Conservation (phyloP, 2,888 invertebrate species). For the Scaptomyza polygonia region DNA sequence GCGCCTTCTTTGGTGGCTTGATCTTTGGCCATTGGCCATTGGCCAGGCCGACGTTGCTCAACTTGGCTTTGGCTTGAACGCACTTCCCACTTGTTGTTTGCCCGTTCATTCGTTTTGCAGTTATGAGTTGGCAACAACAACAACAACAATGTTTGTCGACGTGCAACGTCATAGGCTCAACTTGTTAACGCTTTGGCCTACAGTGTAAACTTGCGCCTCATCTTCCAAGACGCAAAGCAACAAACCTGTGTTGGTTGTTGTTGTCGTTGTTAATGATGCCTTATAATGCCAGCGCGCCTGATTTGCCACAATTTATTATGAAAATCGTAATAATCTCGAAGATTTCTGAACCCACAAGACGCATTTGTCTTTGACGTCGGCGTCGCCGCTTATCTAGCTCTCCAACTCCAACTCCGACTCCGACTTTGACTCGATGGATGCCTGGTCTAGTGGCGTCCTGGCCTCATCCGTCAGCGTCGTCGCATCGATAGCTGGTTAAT, state of each 20-base stretch:
- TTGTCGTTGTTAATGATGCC: constrained; percentile 79
- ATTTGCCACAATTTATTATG: constrained; percentile 84
- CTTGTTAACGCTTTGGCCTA: constrained; percentile 77
- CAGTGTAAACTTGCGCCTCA: constrained; percentile 77
- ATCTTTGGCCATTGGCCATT: constrained; percentile 72
- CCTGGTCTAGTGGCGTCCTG: constrained; percentile 32
- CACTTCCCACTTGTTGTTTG: constrained; percentile 77
- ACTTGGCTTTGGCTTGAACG: constrained; percentile 40
- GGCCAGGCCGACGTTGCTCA: constrained; percentile 40
- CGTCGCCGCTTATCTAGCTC: constrained; percentile 67
- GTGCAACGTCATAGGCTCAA: constrained; percentile 61
- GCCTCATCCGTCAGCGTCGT: constrained; percentile 71
- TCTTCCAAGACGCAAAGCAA: constrained; percentile 25
- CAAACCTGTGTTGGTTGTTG: constrained; percentile 33
- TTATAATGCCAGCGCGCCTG: constrained; percentile 82
- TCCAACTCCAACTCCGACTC: constrained; percentile 19
- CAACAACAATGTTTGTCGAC: constrained; percentile 34
- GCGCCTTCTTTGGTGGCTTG: constrained; percentile 78
- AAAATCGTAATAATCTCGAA: constrained; percentile 79
- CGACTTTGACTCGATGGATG: background rate
- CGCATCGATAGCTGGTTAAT: constrained; percentile 78
- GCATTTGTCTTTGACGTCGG: constrained; percentile 79
- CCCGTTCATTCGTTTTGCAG: constrained; percentile 60
- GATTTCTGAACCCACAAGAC: constrained; percentile 80
- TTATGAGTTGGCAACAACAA: constrained; percentile 52